phyloP scores from a whole-genome alignment of 2,797 vertebrate species.

The Gallinago stenura region DNA sequence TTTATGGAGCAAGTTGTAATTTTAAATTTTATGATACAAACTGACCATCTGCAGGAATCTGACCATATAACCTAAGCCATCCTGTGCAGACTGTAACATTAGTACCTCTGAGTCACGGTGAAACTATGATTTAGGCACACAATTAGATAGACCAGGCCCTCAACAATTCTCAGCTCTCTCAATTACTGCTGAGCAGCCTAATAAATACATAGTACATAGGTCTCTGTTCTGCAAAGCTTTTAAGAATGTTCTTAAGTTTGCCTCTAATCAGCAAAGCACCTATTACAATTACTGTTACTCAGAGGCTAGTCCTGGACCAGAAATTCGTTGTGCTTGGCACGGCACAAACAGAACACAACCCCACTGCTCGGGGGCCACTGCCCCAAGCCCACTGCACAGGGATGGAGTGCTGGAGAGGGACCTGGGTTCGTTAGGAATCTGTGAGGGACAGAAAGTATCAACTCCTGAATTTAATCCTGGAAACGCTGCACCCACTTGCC shows the following conservation, averaged over 20 bases:
- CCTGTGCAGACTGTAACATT: neutral
- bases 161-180: conserved; percentile 29
- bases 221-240: conserved; percentile 26
- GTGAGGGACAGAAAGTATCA: neutral
- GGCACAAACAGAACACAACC: neutral
- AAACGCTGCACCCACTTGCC: neutral
- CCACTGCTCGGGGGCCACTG: neutral
- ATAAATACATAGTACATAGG: neutral
- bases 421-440: neutral
- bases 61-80: neutral
- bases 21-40: conserved; percentile 64
- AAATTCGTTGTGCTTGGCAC: neutral
- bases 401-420: neutral
- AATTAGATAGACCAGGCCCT: conserved; percentile 37
- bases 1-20: conserved; percentile 57
- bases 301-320: neutral
- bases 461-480: neutral
- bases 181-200: conserved; percentile 28
- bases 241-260: conserved; percentile 32
- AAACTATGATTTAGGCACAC: conserved; percentile 48
- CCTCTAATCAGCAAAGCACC: conserved; percentile 26
- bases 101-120: neutral
- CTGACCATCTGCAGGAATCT: conserved; percentile 57
- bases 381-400: neutral
- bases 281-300: neutral